Conservation (phyloP, 2,888 invertebrate genomes). For the Megamerina dolium region DNA sequence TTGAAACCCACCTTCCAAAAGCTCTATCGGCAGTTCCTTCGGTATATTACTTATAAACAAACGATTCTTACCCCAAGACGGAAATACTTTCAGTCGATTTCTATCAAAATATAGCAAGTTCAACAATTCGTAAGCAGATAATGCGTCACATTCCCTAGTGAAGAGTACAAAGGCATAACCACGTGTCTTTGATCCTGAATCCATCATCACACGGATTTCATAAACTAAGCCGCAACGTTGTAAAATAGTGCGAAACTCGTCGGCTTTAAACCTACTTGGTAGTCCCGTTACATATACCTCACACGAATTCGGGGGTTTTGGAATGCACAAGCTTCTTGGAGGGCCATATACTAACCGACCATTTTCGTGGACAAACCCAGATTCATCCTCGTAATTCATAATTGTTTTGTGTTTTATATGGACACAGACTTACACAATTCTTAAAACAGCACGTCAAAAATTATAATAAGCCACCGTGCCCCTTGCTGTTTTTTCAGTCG, state of each 20-base stretch:
- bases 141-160: constrained; percentile 24
- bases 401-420: no score
- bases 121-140: constrained; percentile 26
- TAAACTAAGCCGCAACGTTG: constrained; percentile 31
- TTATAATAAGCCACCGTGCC: no score
- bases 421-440: no score
- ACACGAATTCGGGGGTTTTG: constrained; percentile 24
- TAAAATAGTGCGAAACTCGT: constrained; percentile 24
- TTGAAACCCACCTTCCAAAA: constrained; percentile 22
- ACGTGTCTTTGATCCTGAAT: constrained; percentile 25
- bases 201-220: constrained; percentile 33
- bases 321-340: constrained; percentile 23
- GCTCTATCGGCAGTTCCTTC: constrained; percentile 18
- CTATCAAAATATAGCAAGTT: constrained; percentile 25
- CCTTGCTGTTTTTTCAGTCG: no score
- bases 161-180: constrained; percentile 31
- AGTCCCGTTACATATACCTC: constrained; percentile 30
- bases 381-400: no score
- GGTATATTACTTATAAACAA: constrained; percentile 31
- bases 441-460: no score
- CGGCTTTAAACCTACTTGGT: constrained; percentile 28
- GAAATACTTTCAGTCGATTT: constrained; percentile 24
- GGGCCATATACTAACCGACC: constrained; percentile 29
- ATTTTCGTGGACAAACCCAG: no score
- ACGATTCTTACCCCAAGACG: constrained; percentile 30